Base-by-base conservation (phyloP, 2,888 invertebrate species). In the Drosophila parthenogenetica region DNA sequence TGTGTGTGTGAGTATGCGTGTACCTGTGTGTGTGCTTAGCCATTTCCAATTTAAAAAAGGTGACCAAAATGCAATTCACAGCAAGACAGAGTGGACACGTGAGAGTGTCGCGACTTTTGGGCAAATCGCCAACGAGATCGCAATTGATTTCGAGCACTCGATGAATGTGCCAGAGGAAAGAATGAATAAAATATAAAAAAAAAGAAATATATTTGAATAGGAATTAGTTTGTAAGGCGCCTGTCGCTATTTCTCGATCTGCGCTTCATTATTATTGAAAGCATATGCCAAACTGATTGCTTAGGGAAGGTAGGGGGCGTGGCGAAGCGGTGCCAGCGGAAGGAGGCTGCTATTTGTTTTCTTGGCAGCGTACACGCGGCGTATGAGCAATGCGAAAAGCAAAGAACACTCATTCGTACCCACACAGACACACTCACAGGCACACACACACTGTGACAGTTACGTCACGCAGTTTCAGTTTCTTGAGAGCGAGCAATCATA, bases 331-430 rank as follows among this genome's bases (percentile, higher is more conserved):
- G 29, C 8, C 29, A 29, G 29, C 29, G 29, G 29, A 29, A 10
- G 17, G 13, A n/a, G 16, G 50, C 50, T 42, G 45, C 35, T 51
- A 46, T 65, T 79, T 82, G 58, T 77, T 72, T 81, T 79, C 61
- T 67, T 73, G 63, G 67, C 29, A 53, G 2, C 32, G 13, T 39
- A 64, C 53, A 73, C 60, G 68, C 69, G 73, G 77, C 88, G 83
- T 86, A 86, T 88, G 83, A 86, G 88, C 74, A 86, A 85, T 86
- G 60, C 46, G 35, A 37, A 13, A 55, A 22, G 60, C 63, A 25
- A 5, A 3, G 29, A 29, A 62, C 35, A 55, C 60, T 46, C 55
- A 55, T 29, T 40, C 51, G 46, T 48, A 32, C 48, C 46, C 17
- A 49, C 42, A 32, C 48, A 10, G 42, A 22, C 37, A 32, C 35